phyloP scores from a whole-genome alignment of 2,113 vertebrate genomes.

The Uropsilus gracilis region DNA sequence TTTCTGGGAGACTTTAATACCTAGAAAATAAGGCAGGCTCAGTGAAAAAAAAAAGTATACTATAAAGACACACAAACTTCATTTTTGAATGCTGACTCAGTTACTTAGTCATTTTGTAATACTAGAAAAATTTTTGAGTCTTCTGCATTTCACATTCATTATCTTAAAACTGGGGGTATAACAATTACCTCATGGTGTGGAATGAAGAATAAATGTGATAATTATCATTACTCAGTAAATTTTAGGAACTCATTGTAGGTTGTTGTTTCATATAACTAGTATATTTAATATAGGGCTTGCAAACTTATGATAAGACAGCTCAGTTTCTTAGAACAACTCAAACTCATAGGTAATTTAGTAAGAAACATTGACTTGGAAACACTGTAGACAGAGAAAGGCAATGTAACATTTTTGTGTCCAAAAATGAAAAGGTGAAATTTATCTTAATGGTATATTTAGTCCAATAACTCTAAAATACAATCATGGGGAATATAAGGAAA shows the following conservation, averaged over 20 bases:
- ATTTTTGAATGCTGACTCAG: background rate
- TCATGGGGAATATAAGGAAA: background rate
- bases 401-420: background rate
- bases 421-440: background rate
- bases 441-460: background rate
- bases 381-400: background rate
- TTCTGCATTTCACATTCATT: background rate
- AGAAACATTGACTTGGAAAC: background rate
- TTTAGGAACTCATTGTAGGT: background rate
- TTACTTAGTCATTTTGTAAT: background rate
- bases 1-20: background rate
- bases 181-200: background rate
- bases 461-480: background rate
- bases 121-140: background rate
- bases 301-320: background rate
- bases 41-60: background rate
- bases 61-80: background rate
- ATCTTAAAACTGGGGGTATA: background rate
- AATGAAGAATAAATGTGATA: background rate
- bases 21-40: background rate
- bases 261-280: background rate
- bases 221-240: background rate
- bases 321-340: background rate
- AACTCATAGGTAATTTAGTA: background rate
- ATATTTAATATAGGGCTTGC: background rate